A percentile compares a stretch with the other conserved stretches of the same genome.
Evolutionary conservation across 2,888 invertebrate genomes (phyloP).

Genomic region (Gryllus longicercus): DNA sequence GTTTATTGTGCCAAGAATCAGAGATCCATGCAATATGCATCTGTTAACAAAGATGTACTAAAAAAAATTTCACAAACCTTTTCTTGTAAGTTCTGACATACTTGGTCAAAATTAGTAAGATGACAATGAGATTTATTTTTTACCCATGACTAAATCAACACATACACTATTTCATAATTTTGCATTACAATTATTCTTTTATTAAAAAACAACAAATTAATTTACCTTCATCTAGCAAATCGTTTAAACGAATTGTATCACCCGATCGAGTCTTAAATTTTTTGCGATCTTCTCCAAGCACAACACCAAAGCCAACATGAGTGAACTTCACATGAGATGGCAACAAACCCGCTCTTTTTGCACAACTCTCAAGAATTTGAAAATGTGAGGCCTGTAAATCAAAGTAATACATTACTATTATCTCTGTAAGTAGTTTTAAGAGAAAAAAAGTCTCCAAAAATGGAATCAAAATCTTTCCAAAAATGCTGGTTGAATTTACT

Average conservation of each 20-base stretch:
- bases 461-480: too few relatives aligned
- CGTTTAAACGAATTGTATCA: conserved; percentile 83
- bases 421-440: not conserved
- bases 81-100: not conserved
- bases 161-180: too few relatives aligned
- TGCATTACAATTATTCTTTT: not conserved
- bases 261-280: conserved; percentile 98
- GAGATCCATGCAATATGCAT: too few relatives aligned
- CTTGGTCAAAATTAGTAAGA: too few relatives aligned
- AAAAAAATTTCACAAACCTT: not conserved
- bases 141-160: too few relatives aligned
- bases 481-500: too few relatives aligned
- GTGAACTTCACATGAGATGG: conserved; percentile 69
- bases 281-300: conserved; percentile 96
- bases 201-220: not conserved
- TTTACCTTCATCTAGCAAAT: conserved; percentile 83
- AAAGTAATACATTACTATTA: not conserved
- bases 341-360: conserved; percentile 70
- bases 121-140: too few relatives aligned
- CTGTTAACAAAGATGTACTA: too few relatives aligned
- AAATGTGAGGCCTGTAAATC: conserved; percentile 61
- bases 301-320: conserved; percentile 94
- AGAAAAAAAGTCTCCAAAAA: not conserved
- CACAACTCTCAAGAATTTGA: conserved; percentile 72
- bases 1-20: too few relatives aligned